Evolutionary conservation across 2,113 vertebrate species (phyloP), one percentile per base, ranked within the genome.

Genomic region (Daubentonia madagascariensis): DNA sequence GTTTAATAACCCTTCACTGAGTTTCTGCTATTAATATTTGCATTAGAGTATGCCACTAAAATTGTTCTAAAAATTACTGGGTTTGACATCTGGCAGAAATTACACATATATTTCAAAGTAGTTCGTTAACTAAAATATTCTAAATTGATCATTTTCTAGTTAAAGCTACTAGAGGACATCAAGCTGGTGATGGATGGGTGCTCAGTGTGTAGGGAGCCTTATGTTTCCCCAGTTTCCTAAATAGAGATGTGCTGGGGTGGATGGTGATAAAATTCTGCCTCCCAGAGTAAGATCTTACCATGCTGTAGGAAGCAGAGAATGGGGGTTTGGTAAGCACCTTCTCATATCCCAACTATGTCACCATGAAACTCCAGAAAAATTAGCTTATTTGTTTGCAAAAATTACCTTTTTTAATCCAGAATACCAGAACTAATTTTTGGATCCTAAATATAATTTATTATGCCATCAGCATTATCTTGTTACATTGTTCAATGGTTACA

Each of bases 391-490:
- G 57, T n/a, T 93, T 97, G 18, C 16, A 92, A 93, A 92, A 94
- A 25, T 43, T 92, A 12, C 35, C 18, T 73, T 83, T 88, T 89
- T 45, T 5, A 37, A 90, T n/a, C 48, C 45, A 75, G 72, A 75
- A 78, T 65, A n/a, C 22, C 63, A 20, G 8, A 37, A 93, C n/a
- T 96, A 89, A 59, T 85, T 80, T 63, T 50, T 90, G 37, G 8
- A 84, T 59, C 73, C 40, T 94, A 87, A 97, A 96, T 84, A 79
- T 30, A 89, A 85, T 84, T 89, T 80, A 57, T 88, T 87, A 84
- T 93, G 84, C n/a, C 76, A 40, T 97, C 84, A 95, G 84, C 25
- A 76, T 70, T 92, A 94, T 87, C 68, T 83, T 87, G 68, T 37
- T 78, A 30, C 50, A 52, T 30, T 54, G 52, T 86, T 96, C 50